Evolutionary conservation across 2,113 vertebrate genomes (phyloP), one percentile per base, ranked within the genome.

Genomic region (Myxocyprinus asiaticus): DNA sequence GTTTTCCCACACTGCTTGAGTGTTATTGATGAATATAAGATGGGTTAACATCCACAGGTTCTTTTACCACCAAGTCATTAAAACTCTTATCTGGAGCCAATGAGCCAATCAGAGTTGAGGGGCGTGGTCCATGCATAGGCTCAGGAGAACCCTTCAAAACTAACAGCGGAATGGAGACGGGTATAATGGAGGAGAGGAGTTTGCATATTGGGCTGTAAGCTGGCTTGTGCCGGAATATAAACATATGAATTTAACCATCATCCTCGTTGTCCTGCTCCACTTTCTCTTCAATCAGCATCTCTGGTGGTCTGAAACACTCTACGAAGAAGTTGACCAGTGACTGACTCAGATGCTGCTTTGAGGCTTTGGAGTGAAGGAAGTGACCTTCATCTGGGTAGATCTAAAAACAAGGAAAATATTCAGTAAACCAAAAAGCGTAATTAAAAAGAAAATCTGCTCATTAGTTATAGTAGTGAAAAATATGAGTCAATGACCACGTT

Each of bases 361-460:
- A 87, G 0, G 84, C 85, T 0, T 88, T 72, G 0, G 87, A 93
- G 86, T 89, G 93, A 1, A 98, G 92, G 88, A 95, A 96, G 92
- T 99, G 98, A 84, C 95, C 92, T 85, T 98, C 95, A 0, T 99
- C 98, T 0, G 98, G 98, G 86, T 98, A 99, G 81, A 99, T 98
- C 98, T 99, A 92, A 6, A 77, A 12, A 44, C 42, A 62, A 63
- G 2, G 15, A 71, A 2, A 10, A 44, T 6, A 48, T 7, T 7
- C 9, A 48, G 22, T 33, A 1, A 3, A 33, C 22, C 22, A 33
- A 33, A 33, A 33, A 33, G 22, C 22, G 22, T 33, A 33, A 33
- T 33, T 1, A 33, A 33, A 33, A 33, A 33, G 3, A 33, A 33
- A 33, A 3, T 1, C 22, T 33, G 22, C 22, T 33, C 22, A 33